Percentiles rank a stretch among this genome's conserved stretches.
phyloP scores from a whole-genome alignment of 1,140 invertebrate species.

The Drosophila watanabei region DNA sequence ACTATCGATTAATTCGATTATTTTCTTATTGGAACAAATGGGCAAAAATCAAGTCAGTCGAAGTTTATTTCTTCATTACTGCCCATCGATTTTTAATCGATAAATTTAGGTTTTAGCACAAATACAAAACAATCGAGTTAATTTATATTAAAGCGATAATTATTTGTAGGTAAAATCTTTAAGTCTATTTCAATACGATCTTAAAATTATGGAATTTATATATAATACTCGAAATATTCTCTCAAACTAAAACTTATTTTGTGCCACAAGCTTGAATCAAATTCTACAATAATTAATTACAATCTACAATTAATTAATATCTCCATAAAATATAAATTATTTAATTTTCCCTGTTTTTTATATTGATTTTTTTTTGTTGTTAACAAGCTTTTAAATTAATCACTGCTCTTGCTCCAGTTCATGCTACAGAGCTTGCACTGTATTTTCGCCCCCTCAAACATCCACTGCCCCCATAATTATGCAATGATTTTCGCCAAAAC shows the following conservation, averaged over 20 bases:
- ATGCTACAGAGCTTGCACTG: slow-evolving; percentile 1
- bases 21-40: too few relatives aligned
- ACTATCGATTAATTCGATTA: background rate
- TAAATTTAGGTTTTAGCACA: background rate
- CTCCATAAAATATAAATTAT: too few relatives aligned
- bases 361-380: background rate
- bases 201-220: too few relatives aligned
- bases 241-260: background rate
- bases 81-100: background rate
- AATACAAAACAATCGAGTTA: background rate
- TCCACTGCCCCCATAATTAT: slow-evolving; percentile 8
- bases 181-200: background rate
- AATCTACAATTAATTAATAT: too few relatives aligned
- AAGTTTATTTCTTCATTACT: too few relatives aligned
- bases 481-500: slow-evolving; percentile 23
- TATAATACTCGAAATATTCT: too few relatives aligned
- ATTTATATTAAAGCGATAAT: too few relatives aligned
- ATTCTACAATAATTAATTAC: background rate
- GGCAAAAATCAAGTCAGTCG: too few relatives aligned
- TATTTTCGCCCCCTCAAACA: background rate
- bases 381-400: background rate
- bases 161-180: background rate
- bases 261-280: background rate
- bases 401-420: background rate
- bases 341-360: background rate